Evolutionary conservation across 2,797 vertebrate species (phyloP).

Genomic region (Lagodon rhomboides): DNA sequence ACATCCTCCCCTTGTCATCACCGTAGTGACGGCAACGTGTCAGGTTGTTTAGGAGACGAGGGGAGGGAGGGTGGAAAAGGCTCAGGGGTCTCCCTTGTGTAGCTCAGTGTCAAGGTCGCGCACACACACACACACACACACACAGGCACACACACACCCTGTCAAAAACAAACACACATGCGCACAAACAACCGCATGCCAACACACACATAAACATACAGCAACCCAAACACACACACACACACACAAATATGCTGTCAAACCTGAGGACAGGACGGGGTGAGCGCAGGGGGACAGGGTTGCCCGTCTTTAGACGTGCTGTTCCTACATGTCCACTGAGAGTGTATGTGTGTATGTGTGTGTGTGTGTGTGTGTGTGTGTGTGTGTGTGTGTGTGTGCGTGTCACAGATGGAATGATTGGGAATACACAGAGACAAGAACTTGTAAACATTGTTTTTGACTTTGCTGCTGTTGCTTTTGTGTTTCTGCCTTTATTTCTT

Average conservation of each 20-base stretch:
- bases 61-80: conserved; percentile 46
- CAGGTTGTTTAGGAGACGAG: conserved; percentile 83
- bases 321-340: conserved; percentile 81
- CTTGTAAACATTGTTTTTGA: conserved; percentile 71
- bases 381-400: conserved; percentile 49
- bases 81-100: conserved; percentile 78
- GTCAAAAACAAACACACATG: conserved; percentile 67
- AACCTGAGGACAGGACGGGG: conserved; percentile 80
- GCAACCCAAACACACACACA: conserved; percentile 44
- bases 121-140: conserved; percentile 48
- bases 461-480: conserved; percentile 47
- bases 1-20: conserved; percentile 76
- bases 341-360: neutral
- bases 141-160: conserved; percentile 45
- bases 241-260: conserved; percentile 81
- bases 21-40: conserved; percentile 81
- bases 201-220: conserved; percentile 46
- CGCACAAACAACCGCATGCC: conserved; percentile 59
- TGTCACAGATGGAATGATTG: conserved; percentile 66
- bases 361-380: conserved; percentile 28
- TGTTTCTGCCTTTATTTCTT: conserved; percentile 35
- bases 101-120: conserved; percentile 84
- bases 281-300: conserved; percentile 80
- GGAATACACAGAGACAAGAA: conserved; percentile 69
- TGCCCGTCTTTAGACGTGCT: conserved; percentile 82